These are phyloP conservation scores for Sander lucioperca DNA, from an alignment of 2,113 vertebrate species.

Conservation along the genomic window DNA sequence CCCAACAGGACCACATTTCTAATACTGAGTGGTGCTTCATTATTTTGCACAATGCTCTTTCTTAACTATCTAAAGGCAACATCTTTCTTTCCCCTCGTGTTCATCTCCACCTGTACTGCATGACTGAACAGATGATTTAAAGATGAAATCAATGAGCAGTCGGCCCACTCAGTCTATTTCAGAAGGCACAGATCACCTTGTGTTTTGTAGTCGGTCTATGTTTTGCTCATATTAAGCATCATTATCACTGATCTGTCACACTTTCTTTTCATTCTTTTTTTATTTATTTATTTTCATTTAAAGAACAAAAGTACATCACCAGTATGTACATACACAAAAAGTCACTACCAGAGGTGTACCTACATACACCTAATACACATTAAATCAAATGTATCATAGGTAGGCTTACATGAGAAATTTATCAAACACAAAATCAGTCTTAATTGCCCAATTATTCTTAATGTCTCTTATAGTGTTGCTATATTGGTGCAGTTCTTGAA, in stretches of 20 bases:
- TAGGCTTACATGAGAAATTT: too few species aligned
- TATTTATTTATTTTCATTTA: too few species aligned
- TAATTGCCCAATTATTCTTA: too few species aligned
- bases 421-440: too few species aligned
- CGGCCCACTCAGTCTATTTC: not conserved
- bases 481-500: too few species aligned
- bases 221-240: not conserved
- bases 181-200: not conserved
- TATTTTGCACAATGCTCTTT: constrained; percentile 24
- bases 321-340: too few species aligned
- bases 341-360: too few species aligned
- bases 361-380: too few species aligned
- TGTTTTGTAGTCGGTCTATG: not conserved
- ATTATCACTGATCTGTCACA: not conserved
- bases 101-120: constrained; percentile 28
- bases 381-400: too few species aligned
- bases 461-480: too few species aligned
- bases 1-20: constrained; percentile 3
- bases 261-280: not conserved
- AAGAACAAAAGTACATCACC: too few species aligned
- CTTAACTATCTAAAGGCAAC: constrained; percentile 31
- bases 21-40: constrained; percentile 16
- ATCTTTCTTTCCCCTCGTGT: not conserved
- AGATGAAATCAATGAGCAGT: constrained; percentile 35
- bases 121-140: constrained; percentile 28